Evolutionary conservation across 2,888 invertebrate genomes (phyloP).

Genomic region (Bedellia somnulentella): DNA sequence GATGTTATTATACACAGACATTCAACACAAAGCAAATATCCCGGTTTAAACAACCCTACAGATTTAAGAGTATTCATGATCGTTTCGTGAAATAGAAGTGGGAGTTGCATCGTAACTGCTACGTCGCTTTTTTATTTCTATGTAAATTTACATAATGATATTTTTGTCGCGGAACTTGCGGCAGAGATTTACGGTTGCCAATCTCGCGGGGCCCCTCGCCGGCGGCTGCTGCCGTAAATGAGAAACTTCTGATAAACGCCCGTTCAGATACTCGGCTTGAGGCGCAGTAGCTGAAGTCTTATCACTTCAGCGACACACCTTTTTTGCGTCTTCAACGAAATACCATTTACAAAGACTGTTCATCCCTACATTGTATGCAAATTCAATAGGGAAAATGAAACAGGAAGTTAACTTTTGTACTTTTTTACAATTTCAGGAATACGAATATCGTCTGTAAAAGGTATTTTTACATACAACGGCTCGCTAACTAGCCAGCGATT

Average conservation of each 20-base stretch:
- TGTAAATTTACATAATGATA: constrained; percentile 55
- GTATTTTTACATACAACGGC: too few species aligned
- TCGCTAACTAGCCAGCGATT: too few species aligned
- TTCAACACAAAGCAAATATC: constrained; percentile 11
- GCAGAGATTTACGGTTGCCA: constrained; percentile 33
- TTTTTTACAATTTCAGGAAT: too few species aligned
- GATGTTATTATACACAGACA: constrained; percentile 22
- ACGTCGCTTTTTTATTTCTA: constrained; percentile 36
- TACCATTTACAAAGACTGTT: too few species aligned
- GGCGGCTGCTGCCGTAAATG: constrained; percentile 5
- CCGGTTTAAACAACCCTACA: too few species aligned
- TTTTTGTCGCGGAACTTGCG: constrained; percentile 49
- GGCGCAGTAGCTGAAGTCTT: too few species aligned
- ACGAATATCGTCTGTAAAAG: too few species aligned
- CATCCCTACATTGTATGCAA: too few species aligned
- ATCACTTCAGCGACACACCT: neutral
- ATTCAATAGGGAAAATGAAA: too few species aligned
- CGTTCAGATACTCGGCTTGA: neutral
- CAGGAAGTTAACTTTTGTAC: too few species aligned
- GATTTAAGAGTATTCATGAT: too few species aligned
- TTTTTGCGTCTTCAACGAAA: neutral
- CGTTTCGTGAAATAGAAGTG: constrained; percentile 13
- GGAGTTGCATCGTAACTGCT: constrained; percentile 14
- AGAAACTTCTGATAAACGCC: constrained; percentile 8
- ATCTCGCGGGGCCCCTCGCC: constrained; percentile 14